Evolutionary conservation across 1,140 invertebrate species (phyloP), one percentile per base, ranked within the genome.

Genomic region (Apis dorsata): DNA sequence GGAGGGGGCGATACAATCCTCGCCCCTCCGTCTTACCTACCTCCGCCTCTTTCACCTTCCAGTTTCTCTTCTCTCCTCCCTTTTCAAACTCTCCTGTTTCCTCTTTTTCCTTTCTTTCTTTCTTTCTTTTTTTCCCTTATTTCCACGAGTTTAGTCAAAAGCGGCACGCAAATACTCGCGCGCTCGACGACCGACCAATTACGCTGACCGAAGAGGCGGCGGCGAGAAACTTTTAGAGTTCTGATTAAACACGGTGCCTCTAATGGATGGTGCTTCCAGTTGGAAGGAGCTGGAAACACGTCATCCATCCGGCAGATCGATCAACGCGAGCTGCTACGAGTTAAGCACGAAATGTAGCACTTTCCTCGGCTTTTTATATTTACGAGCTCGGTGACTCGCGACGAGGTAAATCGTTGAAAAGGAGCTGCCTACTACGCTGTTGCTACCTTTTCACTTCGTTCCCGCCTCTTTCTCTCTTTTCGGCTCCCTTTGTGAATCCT

Each of bases 211-310:
- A 59, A 77, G 79, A 73, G 85, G 85, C 66, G 68, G 24, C 72
- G 74, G 74, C 80, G 84, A 81, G 90, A 85, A 91, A 90, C 90
- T 91, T 44, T 90, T 91, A 90, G 90, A 92, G 91, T 91, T 92
- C 89, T 92, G 91, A 92, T 92, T 92, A 92, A 92, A 92, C 91
- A 92, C 85, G 86, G 71, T 80, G 63, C 80, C 72, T 81, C 79
- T 91, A 91, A 91, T 91, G 91, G 90, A 91, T 90, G 88, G 84
- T 86, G 79, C 87, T 86, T 81, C 81, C 78, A 71, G 79, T 75
- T 34, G 70, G 66, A 75, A 75, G 83, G 72, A 73, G 87, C 70
- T 77, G 71, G 85, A 75, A 87, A 87, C 86, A 87, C 86, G 86
- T 88, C 86, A 87, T 85, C 65, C 86, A 44, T 44, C 34, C 34